These are phyloP conservation scores for Drosophila sucinea DNA, from an alignment of 1,140 invertebrate genomes.

Conservation along the genomic window DNA sequence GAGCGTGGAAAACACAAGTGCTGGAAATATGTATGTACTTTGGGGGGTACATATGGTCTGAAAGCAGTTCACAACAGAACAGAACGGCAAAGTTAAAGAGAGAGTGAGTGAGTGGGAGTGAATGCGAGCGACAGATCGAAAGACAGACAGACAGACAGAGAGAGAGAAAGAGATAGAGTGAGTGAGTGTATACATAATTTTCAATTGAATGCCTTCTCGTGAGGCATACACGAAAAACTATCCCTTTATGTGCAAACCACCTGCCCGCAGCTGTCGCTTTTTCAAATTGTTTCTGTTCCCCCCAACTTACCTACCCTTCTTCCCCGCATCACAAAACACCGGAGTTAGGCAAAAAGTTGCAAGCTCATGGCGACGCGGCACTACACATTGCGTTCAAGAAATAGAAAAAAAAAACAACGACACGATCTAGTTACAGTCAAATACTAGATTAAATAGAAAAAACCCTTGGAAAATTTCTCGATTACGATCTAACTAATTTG, in stretches of 20 bases:
- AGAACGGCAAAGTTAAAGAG: background rate
- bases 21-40: background rate
- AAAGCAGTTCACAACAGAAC: background rate
- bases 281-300: conserved; percentile 7
- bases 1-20: conserved; percentile 34
- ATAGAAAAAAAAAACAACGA: conserved; percentile 5
- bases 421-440: background rate
- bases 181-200: conserved; percentile 46
- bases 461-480: background rate
- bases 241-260: conserved; percentile 36
- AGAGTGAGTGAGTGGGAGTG: too few species aligned
- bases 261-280: conserved; percentile 24
- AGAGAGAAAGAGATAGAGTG: conserved; percentile 1
- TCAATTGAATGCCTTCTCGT: conserved; percentile 48
- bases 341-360: conserved; percentile 43
- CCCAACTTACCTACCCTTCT: background rate
- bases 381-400: background rate
- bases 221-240: conserved; percentile 13
- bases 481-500: conserved; percentile 9
- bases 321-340: conserved; percentile 11
- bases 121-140: conserved; percentile 32
- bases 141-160: background rate
- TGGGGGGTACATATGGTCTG: conserved; percentile 11
- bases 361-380: conserved; percentile 36
- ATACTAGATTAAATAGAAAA: background rate